Percentiles rank a stretch among this genome's conserved stretches.
Evolutionary conservation across 2,797 vertebrate species (phyloP).

Genomic region (Anolis apletophallus): DNA sequence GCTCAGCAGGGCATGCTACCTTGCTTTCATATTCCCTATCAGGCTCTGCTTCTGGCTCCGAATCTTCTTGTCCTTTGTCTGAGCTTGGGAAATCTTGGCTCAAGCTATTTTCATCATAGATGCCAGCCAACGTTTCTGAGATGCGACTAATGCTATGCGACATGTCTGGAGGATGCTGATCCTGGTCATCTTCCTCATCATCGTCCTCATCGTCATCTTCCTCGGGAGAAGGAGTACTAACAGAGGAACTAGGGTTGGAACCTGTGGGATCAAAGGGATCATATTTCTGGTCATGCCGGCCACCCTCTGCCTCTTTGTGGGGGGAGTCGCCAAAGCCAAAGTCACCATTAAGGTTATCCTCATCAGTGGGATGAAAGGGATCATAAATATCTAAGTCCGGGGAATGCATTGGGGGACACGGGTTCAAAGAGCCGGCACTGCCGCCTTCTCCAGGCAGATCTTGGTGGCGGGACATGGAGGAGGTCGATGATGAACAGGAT

Average conservation of each 20-base stretch:
- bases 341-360: conserved; percentile 70
- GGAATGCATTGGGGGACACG: conserved; percentile 58
- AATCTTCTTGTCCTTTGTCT: conserved; percentile 67
- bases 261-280: conserved; percentile 96
- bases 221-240: conserved; percentile 72
- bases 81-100: conserved; percentile 77
- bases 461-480: conserved; percentile 77
- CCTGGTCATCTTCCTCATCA: conserved; percentile 48
- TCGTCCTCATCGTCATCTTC: conserved; percentile 64
- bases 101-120: conserved; percentile 80
- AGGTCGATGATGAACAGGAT: conserved; percentile 84
- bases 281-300: conserved; percentile 88
- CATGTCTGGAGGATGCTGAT: conserved; percentile 49
- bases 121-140: conserved; percentile 77
- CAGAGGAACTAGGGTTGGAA: conserved; percentile 84
- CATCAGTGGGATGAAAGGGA: conserved; percentile 89
- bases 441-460: conserved; percentile 38
- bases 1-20: conserved; percentile 26
- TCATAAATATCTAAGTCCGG: conserved; percentile 86
- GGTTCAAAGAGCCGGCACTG: conserved; percentile 30
- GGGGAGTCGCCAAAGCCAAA: conserved; percentile 60
- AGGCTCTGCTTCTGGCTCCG: conserved; percentile 74
- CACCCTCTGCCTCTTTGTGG: conserved; percentile 71
- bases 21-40: conserved; percentile 49
- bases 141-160: conserved; percentile 78